Conservation (phyloP, 2,113 vertebrate species). For the Cyprinodon tularosa region DNA sequence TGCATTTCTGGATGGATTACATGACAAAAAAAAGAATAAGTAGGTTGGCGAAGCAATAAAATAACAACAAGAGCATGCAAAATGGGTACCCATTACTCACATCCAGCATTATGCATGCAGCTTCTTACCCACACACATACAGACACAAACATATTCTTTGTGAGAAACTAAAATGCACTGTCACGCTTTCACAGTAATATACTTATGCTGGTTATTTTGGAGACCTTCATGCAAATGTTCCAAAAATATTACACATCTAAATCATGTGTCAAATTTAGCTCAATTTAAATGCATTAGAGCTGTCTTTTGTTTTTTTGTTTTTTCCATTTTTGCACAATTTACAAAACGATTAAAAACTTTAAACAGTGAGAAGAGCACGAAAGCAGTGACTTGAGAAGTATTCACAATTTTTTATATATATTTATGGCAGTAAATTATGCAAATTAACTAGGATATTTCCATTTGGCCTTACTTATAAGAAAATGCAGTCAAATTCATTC, state of each 20-base stretch:
- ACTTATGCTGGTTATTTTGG: constrained; percentile 27
- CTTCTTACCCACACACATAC: neutral
- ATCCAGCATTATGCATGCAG: constrained; percentile 13
- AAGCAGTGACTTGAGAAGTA: neutral
- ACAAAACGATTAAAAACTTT: neutral
- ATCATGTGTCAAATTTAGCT: neutral
- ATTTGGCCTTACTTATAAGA: neutral
- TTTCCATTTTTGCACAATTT: neutral
- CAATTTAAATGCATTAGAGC: neutral
- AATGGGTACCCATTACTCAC: neutral
- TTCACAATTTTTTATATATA: neutral
- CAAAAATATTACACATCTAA: constrained; percentile 6
- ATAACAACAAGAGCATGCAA: neutral
- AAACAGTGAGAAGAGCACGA: neutral
- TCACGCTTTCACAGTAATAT: constrained; percentile 32
- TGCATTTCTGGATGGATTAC: neutral
- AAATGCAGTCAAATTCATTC: neutral
- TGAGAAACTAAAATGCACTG: constrained; percentile 19
- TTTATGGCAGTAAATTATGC: neutral
- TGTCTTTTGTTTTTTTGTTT: neutral
- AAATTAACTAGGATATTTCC: neutral
- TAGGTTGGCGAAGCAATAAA: neutral
- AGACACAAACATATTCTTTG: neutral
- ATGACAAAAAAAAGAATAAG: neutral
- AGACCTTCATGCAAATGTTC: neutral